phyloP scores from a whole-genome alignment of 2,888 invertebrate species.

The Arge pagana region DNA sequence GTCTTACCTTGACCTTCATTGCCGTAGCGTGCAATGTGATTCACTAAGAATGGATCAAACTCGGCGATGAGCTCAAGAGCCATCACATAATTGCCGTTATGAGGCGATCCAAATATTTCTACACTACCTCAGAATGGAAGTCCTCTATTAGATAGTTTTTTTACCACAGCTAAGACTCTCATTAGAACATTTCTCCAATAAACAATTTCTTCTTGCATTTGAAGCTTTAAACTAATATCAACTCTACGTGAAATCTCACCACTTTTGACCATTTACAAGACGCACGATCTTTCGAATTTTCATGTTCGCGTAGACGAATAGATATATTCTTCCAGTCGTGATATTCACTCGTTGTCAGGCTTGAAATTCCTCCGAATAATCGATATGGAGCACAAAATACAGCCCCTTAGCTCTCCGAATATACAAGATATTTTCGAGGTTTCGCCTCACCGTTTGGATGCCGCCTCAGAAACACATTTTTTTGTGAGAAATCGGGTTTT shows the following conservation, averaged over 20 bases:
- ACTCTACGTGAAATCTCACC: slow-evolving; percentile 1
- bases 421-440: slow-evolving; percentile 11
- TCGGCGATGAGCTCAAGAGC: slow-evolving; percentile 19
- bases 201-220: slow-evolving; percentile 20
- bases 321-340: slow-evolving; percentile 20
- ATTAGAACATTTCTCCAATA: slow-evolving; percentile 9
- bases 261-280: slow-evolving; percentile 3
- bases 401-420: slow-evolving; percentile 11
- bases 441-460: slow-evolving; percentile 17
- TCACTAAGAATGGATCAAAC: slow-evolving; percentile 21
- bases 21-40: slow-evolving; percentile 32
- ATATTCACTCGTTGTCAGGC: slow-evolving; percentile 2
- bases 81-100: slow-evolving; percentile 23
- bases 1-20: slow-evolving; percentile 34
- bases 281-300: slow-evolving; percentile 14
- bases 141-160: slow-evolving; percentile 15
- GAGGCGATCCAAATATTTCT: slow-evolving; percentile 14
- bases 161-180: slow-evolving; percentile 17
- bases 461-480: not conserved
- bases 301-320: slow-evolving; percentile 13
- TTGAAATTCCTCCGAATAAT: slow-evolving; percentile 9
- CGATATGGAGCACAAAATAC: slow-evolving; percentile 19
- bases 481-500: slow-evolving; percentile 5
- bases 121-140: slow-evolving; percentile 12
- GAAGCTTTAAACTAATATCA: not conserved